phyloP scores from a whole-genome alignment of 2,797 vertebrate species.

The Labroides dimidiatus region DNA sequence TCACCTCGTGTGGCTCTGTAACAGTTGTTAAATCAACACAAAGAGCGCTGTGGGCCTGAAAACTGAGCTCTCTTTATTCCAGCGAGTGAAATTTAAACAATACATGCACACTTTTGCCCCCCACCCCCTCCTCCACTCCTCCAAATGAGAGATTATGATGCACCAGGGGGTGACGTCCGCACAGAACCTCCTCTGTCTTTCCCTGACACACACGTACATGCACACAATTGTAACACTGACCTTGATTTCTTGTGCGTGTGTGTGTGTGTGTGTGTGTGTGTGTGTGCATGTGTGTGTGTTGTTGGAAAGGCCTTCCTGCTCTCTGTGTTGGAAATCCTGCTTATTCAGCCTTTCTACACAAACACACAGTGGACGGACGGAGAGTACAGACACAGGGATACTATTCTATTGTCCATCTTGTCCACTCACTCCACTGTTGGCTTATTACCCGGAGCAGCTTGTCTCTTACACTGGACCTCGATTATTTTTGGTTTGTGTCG shows the following conservation, averaged over 20 bases:
- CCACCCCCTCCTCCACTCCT: neutral
- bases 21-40: conserved; percentile 41
- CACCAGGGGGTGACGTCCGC: conserved; percentile 59
- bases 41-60: conserved; percentile 27
- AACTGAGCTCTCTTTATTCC: conserved; percentile 41
- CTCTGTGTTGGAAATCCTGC: conserved; percentile 70
- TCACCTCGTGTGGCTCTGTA: conserved; percentile 33
- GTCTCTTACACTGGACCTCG: conserved; percentile 6
- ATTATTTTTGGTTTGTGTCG: neutral
- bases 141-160: conserved; percentile 57
- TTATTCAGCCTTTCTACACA: conserved; percentile 72
- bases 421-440: neutral
- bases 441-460: neutral
- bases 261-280: too few relatives aligned
- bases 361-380: conserved; percentile 50
- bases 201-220: conserved; percentile 34
- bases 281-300: conserved; percentile 52
- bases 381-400: conserved; percentile 10
- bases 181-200: conserved; percentile 58
- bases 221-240: conserved; percentile 72
- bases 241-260: conserved; percentile 71
- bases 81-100: conserved; percentile 51
- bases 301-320: conserved; percentile 71
- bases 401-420: conserved; percentile 15
- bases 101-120: conserved; percentile 37